A percentile compares a stretch with the other conserved stretches of the same genome.
Conservation (phyloP, 2,797 vertebrate genomes). For the Spatula clypeata region DNA sequence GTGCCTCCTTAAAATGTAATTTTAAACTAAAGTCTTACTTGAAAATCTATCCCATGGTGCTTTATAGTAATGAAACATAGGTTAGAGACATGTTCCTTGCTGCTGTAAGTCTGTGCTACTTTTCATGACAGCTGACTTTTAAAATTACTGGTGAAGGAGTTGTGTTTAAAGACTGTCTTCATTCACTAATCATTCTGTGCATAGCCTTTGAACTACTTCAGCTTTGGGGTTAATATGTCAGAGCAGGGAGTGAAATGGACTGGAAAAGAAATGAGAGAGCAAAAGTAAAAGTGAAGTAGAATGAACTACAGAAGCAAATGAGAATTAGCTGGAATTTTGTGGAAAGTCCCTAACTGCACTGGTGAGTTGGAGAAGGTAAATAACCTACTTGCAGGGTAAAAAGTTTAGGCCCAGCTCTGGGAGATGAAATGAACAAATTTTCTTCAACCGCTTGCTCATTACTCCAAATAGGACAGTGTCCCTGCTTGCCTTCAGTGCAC, state of each 20-base stretch:
- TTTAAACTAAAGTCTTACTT: background rate
- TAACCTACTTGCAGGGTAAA: background rate
- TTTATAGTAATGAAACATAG: background rate
- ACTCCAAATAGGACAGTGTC: constrained; percentile 27
- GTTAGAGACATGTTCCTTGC: background rate
- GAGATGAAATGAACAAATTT: background rate
- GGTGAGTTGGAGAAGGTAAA: background rate
- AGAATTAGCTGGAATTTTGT: background rate
- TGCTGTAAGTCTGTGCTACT: background rate
- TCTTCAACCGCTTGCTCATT: background rate
- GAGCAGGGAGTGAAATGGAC: background rate
- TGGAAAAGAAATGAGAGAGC: background rate
- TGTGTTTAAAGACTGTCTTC: background rate
- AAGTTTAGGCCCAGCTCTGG: background rate
- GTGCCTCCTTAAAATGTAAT: background rate
- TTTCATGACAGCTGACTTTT: background rate
- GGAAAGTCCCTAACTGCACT: background rate
- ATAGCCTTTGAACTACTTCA: background rate
- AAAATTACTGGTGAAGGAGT: background rate
- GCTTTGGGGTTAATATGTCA: background rate
- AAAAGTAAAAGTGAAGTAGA: background rate
- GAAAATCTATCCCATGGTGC: background rate
- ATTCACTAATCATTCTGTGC: background rate
- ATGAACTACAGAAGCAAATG: background rate
- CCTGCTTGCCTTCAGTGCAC: constrained; percentile 81